These are phyloP conservation scores for Aphidius colemani DNA, from an alignment of 2,888 invertebrate genomes.

Conservation along the genomic window DNA sequence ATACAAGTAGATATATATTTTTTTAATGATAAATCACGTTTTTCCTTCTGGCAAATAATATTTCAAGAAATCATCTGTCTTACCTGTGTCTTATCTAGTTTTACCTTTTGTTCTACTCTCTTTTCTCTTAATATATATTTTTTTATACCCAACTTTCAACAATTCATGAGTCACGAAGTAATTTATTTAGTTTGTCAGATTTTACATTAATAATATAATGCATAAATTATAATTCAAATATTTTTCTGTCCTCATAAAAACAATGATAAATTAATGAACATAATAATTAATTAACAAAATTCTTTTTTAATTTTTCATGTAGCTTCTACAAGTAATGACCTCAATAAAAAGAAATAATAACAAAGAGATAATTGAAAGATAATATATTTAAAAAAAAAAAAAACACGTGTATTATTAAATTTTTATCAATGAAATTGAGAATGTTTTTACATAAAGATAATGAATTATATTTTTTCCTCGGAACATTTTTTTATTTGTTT, in stretches of 20 bases:
- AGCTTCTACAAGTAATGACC: no score
- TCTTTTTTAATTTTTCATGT: no score
- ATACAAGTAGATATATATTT: conserved; percentile 2
- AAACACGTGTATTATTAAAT: no score
- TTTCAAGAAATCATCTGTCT: conserved; percentile 34
- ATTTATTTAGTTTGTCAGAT: not conserved
- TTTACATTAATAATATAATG: no score
- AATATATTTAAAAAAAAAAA: no score
- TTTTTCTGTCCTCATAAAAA: not conserved
- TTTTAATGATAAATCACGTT: conserved; percentile 33
- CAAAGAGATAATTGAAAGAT: no score
- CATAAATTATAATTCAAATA: no score
- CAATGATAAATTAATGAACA: not conserved
- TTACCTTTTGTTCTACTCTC: no score
- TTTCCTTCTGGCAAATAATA: conserved; percentile 30
- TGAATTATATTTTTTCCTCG: no score
- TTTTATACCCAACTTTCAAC: conserved; percentile 24
- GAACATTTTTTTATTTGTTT: no score
- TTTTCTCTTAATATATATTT: conserved; percentile 21
- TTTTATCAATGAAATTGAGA: not conserved
- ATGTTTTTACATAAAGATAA: no score
- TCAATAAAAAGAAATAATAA: no score
- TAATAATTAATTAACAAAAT: not conserved
- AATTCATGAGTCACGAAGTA: conserved; percentile 27
- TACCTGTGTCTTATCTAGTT: conserved; percentile 17